Conservation (phyloP, 2,797 vertebrate species). For the Rhinogobio ventralis region DNA sequence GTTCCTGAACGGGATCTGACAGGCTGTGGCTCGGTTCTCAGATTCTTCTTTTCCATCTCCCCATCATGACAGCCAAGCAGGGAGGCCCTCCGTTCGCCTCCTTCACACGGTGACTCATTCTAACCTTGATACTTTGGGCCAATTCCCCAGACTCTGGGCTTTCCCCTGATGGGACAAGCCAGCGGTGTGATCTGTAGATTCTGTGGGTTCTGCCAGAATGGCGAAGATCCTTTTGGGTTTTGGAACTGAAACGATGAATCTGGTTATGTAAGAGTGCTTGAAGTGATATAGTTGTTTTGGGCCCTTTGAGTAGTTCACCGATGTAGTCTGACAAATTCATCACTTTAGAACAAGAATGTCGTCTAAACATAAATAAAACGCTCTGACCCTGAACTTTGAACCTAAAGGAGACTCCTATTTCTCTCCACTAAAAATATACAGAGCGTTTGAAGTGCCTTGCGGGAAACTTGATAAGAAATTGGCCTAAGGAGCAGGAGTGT, state of each 20-base stretch:
- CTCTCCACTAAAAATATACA: constrained; percentile 57
- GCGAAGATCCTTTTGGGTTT: constrained; percentile 37
- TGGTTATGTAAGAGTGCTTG: constrained; percentile 44
- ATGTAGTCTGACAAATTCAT: constrained; percentile 51
- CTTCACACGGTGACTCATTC: constrained; percentile 62
- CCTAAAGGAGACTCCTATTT: constrained; percentile 50
- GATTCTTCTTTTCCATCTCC: constrained; percentile 62
- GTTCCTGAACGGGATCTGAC: constrained; percentile 56
- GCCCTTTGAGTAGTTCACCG: constrained; percentile 16
- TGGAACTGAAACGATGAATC: constrained; percentile 36
- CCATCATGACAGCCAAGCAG: constrained; percentile 53
- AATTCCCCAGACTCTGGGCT: constrained; percentile 51
- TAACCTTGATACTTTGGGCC: constrained; percentile 57
- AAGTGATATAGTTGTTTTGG: constrained; percentile 20
- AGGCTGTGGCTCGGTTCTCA: constrained; percentile 49
- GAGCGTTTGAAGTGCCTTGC: constrained; percentile 53
- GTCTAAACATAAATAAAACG: constrained; percentile 61
- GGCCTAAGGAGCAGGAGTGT: constrained; percentile 37
- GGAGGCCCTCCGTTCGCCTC: constrained; percentile 56
- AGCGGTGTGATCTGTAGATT: constrained; percentile 48
- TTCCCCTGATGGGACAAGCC: constrained; percentile 31
- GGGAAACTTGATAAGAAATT: constrained; percentile 56
- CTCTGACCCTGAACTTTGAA: constrained; percentile 62
- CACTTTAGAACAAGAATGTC: constrained; percentile 46
- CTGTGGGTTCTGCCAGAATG: constrained; percentile 37